Evolutionary conservation across 2,113 vertebrate genomes (phyloP).

Genomic region (Hippoglossus stenolepis): DNA sequence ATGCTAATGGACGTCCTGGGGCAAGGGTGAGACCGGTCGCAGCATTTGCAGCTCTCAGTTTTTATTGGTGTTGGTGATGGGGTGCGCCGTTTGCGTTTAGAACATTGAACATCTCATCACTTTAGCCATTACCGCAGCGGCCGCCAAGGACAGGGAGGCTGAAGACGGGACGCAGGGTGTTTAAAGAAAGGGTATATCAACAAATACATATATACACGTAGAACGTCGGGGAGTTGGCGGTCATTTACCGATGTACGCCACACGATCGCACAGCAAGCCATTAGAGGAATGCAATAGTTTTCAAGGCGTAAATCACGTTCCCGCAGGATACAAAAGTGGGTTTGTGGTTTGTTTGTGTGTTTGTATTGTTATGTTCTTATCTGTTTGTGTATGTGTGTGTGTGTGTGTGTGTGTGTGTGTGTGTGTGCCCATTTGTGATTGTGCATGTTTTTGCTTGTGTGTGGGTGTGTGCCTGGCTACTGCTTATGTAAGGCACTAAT

Average conservation of each 20-base stretch:
- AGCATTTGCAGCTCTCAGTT: conserved; percentile 40
- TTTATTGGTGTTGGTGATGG: conserved; percentile 57
- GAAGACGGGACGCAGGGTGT: conserved; percentile 7
- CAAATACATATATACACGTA: conserved; percentile 24
- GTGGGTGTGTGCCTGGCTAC: conserved; percentile 62
- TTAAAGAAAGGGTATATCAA: conserved; percentile 22
- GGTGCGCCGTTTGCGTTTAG: conserved; percentile 36
- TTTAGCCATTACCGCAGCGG: conserved; percentile 33
- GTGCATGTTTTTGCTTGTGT: conserved; percentile 9
- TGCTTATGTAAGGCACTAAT: conserved; percentile 74
- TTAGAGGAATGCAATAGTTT: conserved; percentile 36
- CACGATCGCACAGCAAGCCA: conserved; percentile 9
- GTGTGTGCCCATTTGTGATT: conserved; percentile 21
- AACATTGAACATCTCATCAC: conserved; percentile 53
- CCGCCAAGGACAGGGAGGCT: conserved; percentile 21
- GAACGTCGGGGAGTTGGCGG: not conserved
- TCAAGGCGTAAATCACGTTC: conserved; percentile 15
- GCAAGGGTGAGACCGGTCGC: conserved; percentile 28
- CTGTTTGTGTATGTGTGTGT: not conserved
- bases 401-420: not conserved
- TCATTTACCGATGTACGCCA: conserved; percentile 16
- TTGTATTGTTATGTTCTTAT: conserved; percentile 45
- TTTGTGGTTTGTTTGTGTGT: conserved; percentile 38
- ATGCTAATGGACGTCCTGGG: conserved; percentile 54
- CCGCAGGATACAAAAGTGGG: conserved; percentile 29